Percentiles rank a stretch among this genome's conserved stretches.
Evolutionary conservation across 1,140 invertebrate species (phyloP).

Genomic region (Andrena cerasifolii): DNA sequence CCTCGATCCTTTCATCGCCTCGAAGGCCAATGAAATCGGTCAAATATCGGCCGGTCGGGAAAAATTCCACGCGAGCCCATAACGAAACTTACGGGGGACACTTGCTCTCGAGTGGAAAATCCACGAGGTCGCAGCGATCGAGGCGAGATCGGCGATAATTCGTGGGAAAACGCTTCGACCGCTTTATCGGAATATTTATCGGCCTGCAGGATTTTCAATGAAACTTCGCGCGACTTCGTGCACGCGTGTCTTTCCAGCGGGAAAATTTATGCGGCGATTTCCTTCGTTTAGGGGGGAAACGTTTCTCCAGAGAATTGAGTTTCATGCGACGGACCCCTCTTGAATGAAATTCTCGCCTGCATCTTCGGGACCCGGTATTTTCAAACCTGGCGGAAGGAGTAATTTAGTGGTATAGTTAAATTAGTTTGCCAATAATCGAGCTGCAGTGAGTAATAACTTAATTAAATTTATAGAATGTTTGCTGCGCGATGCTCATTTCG

Average conservation of each 20-base stretch:
- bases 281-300: background rate
- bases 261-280: background rate
- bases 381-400: too few relatives aligned
- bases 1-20: background rate
- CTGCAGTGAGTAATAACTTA: too few relatives aligned
- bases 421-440: too few relatives aligned
- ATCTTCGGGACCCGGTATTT: too few relatives aligned
- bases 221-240: background rate
- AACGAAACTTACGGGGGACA: background rate
- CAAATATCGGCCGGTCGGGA: background rate
- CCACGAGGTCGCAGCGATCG: background rate
- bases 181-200: background rate
- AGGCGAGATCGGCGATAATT: constrained; percentile 1
- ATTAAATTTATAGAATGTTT: background rate
- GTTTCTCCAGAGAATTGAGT: too few relatives aligned
- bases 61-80: background rate
- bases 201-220: background rate
- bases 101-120: background rate
- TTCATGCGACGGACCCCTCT: too few relatives aligned
- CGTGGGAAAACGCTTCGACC: background rate
- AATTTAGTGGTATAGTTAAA: too few relatives aligned
- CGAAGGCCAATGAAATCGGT: constrained; percentile 5
- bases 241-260: background rate
- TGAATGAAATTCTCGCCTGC: too few relatives aligned
- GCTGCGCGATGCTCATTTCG: constrained; percentile 2